Percentiles rank a stretch among this genome's conserved stretches.
Conservation (phyloP, 2,797 vertebrate genomes). For the Momotus momota region DNA sequence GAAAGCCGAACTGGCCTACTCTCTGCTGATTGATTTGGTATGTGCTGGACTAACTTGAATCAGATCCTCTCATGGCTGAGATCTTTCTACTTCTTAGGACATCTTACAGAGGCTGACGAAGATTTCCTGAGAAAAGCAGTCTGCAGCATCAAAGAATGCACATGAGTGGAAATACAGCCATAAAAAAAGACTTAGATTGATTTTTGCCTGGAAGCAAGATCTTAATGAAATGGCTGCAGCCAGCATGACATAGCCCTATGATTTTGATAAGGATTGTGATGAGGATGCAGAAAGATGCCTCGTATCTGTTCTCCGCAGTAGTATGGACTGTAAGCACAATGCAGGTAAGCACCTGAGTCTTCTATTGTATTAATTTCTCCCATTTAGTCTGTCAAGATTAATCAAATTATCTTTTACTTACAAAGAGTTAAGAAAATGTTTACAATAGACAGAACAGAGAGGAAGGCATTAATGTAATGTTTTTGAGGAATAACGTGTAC, state of each 20-base stretch:
- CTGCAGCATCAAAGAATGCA: not conserved
- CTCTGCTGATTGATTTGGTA: not conserved
- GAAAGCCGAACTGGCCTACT: not conserved
- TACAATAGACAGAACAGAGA: not conserved
- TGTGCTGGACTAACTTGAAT: not conserved
- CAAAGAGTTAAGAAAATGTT: not conserved
- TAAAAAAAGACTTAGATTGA: not conserved
- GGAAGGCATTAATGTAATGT: not conserved
- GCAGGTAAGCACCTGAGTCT: not conserved
- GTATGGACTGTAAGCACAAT: not conserved
- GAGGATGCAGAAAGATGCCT: not conserved
- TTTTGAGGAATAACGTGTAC: not conserved
- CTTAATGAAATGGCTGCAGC: not conserved
- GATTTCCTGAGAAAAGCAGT: not conserved
- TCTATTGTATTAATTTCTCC: not conserved
- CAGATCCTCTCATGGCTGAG: not conserved
- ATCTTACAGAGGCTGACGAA: not conserved
- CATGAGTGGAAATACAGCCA: not conserved
- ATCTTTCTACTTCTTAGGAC: not conserved
- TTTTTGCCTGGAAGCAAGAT: not conserved
- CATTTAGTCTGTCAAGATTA: not conserved
- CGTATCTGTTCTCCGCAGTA: not conserved
- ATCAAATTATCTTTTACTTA: not conserved
- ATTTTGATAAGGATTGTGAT: not conserved
- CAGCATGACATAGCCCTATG: not conserved